Evolutionary conservation across 2,797 vertebrate species (phyloP).

Genomic region (Cirrhinus molitorella): DNA sequence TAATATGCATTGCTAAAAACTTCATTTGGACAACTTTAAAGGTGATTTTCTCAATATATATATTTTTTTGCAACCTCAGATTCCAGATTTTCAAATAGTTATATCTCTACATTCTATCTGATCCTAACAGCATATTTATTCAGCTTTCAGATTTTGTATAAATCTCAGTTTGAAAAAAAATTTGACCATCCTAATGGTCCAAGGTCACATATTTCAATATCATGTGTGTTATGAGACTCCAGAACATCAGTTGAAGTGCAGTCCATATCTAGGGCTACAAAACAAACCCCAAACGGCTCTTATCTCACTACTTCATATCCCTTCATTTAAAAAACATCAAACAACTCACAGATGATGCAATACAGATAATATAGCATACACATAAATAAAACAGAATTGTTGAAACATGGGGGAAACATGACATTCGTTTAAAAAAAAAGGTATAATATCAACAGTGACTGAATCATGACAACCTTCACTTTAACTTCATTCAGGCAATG

Average conservation of each 20-base stretch:
- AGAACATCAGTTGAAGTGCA: neutral
- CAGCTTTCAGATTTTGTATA: too few relatives aligned
- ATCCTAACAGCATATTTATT: too few relatives aligned
- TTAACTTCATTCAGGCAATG: too few relatives aligned
- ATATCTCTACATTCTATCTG: too few relatives aligned
- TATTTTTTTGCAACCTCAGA: too few relatives aligned
- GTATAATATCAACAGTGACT: neutral
- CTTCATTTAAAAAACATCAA: neutral
- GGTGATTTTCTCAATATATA: too few relatives aligned
- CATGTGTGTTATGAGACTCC: neutral
- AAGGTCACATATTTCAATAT: neutral
- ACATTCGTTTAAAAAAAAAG: too few relatives aligned
- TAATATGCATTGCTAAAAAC: too few relatives aligned
- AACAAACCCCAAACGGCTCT: conserved; percentile 2
- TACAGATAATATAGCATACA: neutral
- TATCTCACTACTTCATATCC: neutral
- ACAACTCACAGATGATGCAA: neutral
- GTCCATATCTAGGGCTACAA: neutral
- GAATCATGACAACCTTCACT: neutral
- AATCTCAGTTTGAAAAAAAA: too few relatives aligned
- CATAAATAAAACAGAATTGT: neutral
- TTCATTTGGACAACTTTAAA: too few relatives aligned
- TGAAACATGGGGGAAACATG: neutral
- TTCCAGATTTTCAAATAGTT: too few relatives aligned
- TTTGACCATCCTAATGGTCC: too few relatives aligned